These are phyloP conservation scores for Vollenhovia emeryi DNA, from an alignment of 1,140 invertebrate species.

Conservation along the genomic window DNA sequence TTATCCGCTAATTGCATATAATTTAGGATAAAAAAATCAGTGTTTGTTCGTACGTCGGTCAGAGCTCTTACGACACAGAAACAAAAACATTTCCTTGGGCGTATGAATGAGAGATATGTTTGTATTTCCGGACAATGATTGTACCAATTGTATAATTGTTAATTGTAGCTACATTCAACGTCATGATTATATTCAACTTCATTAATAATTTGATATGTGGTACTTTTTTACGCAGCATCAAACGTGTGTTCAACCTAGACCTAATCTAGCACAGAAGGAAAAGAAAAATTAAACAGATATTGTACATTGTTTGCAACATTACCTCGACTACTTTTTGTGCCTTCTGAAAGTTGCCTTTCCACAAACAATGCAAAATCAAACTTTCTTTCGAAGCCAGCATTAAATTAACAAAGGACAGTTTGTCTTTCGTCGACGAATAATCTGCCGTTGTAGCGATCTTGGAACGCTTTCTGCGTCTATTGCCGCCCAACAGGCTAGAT, in stretches of 20 bases:
- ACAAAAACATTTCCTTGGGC: not conserved
- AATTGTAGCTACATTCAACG: not conserved
- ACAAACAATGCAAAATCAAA: slow-evolving; percentile 78
- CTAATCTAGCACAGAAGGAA: not conserved
- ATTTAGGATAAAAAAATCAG: not conserved
- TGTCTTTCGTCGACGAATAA: slow-evolving; percentile 55
- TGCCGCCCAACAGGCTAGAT: slow-evolving; percentile 63
- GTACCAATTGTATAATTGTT: not conserved
- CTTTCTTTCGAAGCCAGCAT: slow-evolving; percentile 79
- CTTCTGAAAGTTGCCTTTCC: slow-evolving; percentile 77
- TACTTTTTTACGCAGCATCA: too few relatives aligned
- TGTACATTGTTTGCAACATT: slow-evolving; percentile 55
- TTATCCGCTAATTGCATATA: too few relatives aligned
- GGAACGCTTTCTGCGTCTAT: slow-evolving; percentile 66
- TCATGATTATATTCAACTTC: not conserved
- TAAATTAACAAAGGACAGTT: slow-evolving; percentile 75
- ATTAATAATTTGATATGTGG: not conserved
- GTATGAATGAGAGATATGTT: not conserved
- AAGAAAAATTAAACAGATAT: too few relatives aligned
- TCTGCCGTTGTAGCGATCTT: slow-evolving; percentile 45
- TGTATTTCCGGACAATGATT: not conserved
- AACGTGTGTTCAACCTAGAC: not conserved
- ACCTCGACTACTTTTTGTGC: slow-evolving; percentile 80
- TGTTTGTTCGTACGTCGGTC: not conserved
- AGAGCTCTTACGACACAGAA: not conserved